Conservation (phyloP, 2,797 vertebrate genomes). For the Poecilia velifera region DNA sequence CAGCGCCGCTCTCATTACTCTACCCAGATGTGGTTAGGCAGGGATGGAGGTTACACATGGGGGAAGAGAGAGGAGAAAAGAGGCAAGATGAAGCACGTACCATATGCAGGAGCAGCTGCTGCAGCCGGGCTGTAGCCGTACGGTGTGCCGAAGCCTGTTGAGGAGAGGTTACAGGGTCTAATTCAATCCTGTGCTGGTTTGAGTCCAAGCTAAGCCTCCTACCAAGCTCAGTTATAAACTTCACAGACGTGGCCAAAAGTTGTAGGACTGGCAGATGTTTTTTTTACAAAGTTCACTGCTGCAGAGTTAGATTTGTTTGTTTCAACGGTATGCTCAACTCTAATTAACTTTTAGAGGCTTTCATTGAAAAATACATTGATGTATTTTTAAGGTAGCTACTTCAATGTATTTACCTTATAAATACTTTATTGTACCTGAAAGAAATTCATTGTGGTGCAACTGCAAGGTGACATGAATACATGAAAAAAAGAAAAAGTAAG, state of each 20-base stretch:
- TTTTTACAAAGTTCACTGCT: background rate
- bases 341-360: background rate
- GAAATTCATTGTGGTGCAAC: too few species aligned
- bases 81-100: constrained; percentile 82
- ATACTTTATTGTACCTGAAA: too few species aligned
- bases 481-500: too few species aligned
- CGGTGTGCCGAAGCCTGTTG: constrained; percentile 92
- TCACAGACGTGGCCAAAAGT: background rate
- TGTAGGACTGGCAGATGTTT: background rate
- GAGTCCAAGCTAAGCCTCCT: constrained; percentile 15
- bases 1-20: constrained; percentile 15
- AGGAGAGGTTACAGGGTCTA: constrained; percentile 41
- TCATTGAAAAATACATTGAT: background rate
- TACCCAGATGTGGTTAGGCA: constrained; percentile 23
- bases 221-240: background rate
- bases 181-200: constrained; percentile 39
- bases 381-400: background rate
- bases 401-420: too few species aligned
- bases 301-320: background rate
- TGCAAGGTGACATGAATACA: too few species aligned
- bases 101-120: constrained; percentile 91
- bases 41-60: constrained; percentile 2
- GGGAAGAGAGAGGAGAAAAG: constrained; percentile 6
- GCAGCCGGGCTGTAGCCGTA: constrained; percentile 96
- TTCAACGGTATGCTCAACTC: background rate